Percentiles rank a stretch among this genome's conserved stretches.
Evolutionary conservation across 2,113 vertebrate genomes (phyloP).

Genomic region (Bucco capensis): DNA sequence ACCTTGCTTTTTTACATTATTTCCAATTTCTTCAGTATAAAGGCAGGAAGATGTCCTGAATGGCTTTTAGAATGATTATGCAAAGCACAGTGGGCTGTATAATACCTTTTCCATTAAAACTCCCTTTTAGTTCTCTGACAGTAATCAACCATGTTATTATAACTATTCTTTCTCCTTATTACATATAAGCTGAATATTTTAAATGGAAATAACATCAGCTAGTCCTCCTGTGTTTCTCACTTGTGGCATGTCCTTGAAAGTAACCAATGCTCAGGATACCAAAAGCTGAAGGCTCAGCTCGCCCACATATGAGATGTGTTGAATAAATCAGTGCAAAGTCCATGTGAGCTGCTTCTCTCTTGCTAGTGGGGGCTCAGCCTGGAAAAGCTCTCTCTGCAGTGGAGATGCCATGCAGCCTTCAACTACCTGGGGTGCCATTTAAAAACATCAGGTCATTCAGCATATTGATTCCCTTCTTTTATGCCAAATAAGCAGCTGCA

Average conservation of each 20-base stretch:
- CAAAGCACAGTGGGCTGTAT: slow-evolving; percentile 2
- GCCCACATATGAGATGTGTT: not conserved
- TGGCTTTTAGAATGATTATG: not conserved
- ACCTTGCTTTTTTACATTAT: not conserved
- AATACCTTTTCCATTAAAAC: slow-evolving; percentile 18
- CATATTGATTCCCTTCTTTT: not conserved
- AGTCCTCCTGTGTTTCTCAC: not conserved
- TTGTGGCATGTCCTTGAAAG: not conserved
- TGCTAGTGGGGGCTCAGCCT: not conserved
- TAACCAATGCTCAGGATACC: not conserved
- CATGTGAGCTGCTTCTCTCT: not conserved
- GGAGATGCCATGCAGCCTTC: not conserved
- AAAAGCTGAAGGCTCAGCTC: slow-evolving; percentile 11
- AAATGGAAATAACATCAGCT: not conserved
- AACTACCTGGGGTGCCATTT: not conserved
- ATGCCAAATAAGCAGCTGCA: not conserved
- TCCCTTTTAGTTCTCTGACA: not conserved
- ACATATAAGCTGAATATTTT: not conserved
- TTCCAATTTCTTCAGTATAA: not conserved
- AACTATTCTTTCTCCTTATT: not conserved
- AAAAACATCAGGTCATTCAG: not conserved
- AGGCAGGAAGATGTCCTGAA: not conserved
- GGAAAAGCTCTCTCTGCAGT: not conserved
- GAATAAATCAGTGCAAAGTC: slow-evolving; percentile 19
- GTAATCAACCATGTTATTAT: not conserved